Base-by-base conservation (phyloP, 2,888 invertebrate genomes). In the Sclerodermus sp. region DNA sequence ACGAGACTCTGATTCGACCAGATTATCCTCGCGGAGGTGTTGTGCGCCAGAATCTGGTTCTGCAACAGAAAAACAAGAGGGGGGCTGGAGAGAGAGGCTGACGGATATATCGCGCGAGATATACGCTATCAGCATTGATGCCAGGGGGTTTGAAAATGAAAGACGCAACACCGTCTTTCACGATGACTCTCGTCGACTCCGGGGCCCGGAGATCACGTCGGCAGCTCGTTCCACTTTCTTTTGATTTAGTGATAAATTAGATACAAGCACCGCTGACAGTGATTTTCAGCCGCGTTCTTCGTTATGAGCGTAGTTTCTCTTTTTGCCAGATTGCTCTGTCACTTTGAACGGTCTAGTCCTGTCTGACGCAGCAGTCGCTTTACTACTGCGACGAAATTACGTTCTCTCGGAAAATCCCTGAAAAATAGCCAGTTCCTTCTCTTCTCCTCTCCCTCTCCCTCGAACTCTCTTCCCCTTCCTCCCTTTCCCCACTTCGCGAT, bases 1-100 rank as follows among this genome's bases (percentile, higher is more conserved):
- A 94, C 94, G 63, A 94, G 83, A 76, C 93, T 93, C 81, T 94
- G 93, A 83, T 93, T 93, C 79, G 92, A 92, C 78, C 91, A 88
- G 74, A 94, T 91, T 67, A 94, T 89, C 58, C 93, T 85, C 47
- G 92, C 91, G 41, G 91, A 88, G 68, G 90, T 88, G 80, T 94
- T 93, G 82, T 93, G 92, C 66, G 87, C 89, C 68, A 94, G 80
- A 57, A 88, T 82, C 38, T 64, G 60, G 37, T 64, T 64, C 64
- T 64, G 60, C 13, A 45, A 56, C 16, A 4, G 14, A 16, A 14
- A 16, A 4, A 34, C 3, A 13, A 23, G 23, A 3, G 23, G 23
- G 23, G 3, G 8, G 23, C 3, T 23, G 23, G 8, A 8, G 8
- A 23, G 23, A 23, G 23, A 8, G 23, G 23, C 8, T 23, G 43